phyloP scores from a whole-genome alignment of 1,140 invertebrate species.

The Diorhabda carinulata region DNA sequence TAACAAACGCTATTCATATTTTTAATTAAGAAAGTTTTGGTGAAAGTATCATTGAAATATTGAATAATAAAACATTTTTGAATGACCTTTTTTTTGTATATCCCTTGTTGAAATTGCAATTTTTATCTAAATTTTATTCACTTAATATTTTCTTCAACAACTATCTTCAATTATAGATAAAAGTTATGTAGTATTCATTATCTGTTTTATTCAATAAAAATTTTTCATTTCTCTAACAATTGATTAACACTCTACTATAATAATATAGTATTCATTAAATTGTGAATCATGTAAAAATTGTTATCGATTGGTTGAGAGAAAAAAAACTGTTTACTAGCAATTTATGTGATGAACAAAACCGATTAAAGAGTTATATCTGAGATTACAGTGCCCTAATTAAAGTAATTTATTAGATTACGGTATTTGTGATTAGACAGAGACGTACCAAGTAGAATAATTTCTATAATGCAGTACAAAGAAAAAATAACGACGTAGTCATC shows the following conservation, averaged over 20 bases:
- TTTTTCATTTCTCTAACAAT: neutral
- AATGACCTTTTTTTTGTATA: too few species aligned
- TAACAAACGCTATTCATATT: neutral
- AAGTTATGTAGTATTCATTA: too few species aligned
- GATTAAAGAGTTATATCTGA: neutral
- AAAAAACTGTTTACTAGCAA: neutral
- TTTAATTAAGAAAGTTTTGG: neutral
- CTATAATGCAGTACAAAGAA: neutral
- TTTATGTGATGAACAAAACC: neutral
- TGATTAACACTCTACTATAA: neutral
- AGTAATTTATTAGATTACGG: neutral
- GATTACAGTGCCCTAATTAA: neutral
- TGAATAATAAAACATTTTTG: neutral
- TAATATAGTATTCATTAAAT: neutral
- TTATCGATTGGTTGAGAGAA: neutral
- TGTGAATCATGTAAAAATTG: neutral
- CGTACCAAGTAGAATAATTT: neutral
- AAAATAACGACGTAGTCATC: neutral
- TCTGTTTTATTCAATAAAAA: neutral
- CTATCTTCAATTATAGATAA: too few species aligned
- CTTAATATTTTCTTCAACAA: too few species aligned
- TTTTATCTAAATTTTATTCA: too few species aligned
- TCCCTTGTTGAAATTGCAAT: too few species aligned
- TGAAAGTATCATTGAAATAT: neutral
- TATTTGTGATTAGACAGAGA: neutral